These are phyloP conservation scores for Crocallis elinguaria DNA, from an alignment of 2,888 invertebrate species.

Conservation along the genomic window DNA sequence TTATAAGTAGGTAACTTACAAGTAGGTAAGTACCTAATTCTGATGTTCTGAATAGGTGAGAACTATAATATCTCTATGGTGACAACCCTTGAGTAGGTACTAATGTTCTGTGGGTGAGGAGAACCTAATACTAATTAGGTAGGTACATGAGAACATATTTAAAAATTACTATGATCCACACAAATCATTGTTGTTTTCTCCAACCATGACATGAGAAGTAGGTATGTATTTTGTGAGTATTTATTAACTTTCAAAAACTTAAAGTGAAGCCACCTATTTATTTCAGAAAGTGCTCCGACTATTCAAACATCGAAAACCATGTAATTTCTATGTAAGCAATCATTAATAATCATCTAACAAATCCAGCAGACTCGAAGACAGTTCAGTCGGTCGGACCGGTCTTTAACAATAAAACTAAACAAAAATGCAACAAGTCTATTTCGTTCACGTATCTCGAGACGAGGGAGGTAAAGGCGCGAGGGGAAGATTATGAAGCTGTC, in stretches of 20 bases:
- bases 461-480: constrained; percentile 50
- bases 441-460: constrained; percentile 50
- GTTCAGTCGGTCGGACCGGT: constrained; percentile 58
- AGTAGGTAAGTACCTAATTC: too few species aligned
- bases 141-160: too few species aligned
- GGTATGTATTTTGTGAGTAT: not conserved
- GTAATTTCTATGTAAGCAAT: constrained; percentile 41
- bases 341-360: constrained; percentile 48
- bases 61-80: too few species aligned
- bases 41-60: too few species aligned
- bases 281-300: constrained; percentile 12
- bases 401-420: constrained; percentile 62
- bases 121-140: too few species aligned
- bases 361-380: constrained; percentile 55
- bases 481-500: constrained; percentile 73
- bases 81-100: too few species aligned
- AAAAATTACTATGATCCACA: too few species aligned
- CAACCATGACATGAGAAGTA: not conserved
- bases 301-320: constrained; percentile 23
- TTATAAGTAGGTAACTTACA: too few species aligned
- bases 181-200: too few species aligned
- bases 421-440: constrained; percentile 75
- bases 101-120: too few species aligned
- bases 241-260: not conserved
- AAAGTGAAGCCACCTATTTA: not conserved